Percentiles rank a stretch among this genome's conserved stretches.
These are phyloP conservation scores for Globodera rostochiensis DNA, from an alignment of 1,140 invertebrate genomes.

Conservation along the genomic window DNA sequence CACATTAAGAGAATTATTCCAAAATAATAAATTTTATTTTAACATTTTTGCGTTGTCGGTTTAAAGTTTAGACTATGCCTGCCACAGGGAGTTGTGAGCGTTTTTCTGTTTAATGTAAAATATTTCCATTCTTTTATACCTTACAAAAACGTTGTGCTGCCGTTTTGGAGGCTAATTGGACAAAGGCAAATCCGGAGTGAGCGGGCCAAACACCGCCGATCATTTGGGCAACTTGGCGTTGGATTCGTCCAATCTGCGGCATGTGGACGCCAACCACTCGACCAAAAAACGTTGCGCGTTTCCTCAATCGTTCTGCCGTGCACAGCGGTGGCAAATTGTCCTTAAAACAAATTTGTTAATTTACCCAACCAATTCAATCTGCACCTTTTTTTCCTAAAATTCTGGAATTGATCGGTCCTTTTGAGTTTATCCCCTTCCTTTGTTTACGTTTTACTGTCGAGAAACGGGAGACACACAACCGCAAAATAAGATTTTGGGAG, in stretches of 20 bases:
- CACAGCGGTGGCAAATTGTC: constrained; percentile 39
- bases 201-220: constrained; percentile 13
- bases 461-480: neutral
- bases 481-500: neutral
- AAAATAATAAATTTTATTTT: constrained; percentile 1
- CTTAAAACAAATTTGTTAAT: constrained; percentile 28
- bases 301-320: constrained; percentile 17
- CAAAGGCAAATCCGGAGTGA: constrained; percentile 42
- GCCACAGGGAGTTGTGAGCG: no score
- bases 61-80: neutral
- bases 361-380: neutral
- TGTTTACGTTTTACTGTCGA: neutral
- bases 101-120: neutral
- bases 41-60: neutral
- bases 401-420: no score
- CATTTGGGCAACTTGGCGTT: constrained; percentile 32
- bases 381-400: neutral
- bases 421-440: no score
- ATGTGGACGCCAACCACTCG: constrained; percentile 36
- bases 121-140: constrained; percentile 23
- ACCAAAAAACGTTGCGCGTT: constrained; percentile 42
- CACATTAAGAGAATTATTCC: no score
- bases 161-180: constrained; percentile 44
- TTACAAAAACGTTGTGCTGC: constrained; percentile 46
- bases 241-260: constrained; percentile 35